Conservation (phyloP, 1,140 invertebrate species). For the Delia radicum region DNA sequence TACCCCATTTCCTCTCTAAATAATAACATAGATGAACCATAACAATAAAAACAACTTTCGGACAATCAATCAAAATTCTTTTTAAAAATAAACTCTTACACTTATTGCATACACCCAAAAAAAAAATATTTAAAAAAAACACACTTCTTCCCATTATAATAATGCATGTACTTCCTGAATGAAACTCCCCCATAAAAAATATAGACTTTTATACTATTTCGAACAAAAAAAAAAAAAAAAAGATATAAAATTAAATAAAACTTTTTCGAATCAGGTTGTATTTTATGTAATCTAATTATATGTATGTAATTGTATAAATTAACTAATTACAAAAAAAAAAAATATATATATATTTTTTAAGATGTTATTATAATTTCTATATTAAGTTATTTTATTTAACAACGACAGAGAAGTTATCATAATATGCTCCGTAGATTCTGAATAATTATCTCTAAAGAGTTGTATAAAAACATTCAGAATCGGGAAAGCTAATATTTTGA, state of each 20-base stretch:
- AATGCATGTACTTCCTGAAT: background rate
- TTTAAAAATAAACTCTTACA: background rate
- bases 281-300: background rate
- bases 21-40: background rate
- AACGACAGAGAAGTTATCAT: too few species aligned
- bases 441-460: too few species aligned
- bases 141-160: background rate
- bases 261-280: background rate
- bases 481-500: too few species aligned
- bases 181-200: background rate
- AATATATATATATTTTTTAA: too few species aligned
- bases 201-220: background rate
- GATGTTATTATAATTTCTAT: too few species aligned
- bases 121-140: background rate
- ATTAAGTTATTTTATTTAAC: too few species aligned
- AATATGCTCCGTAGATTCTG: too few species aligned
- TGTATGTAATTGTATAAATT: background rate
- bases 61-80: slow-evolving; percentile 18
- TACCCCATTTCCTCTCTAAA: background rate
- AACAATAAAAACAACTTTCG: slow-evolving; percentile 8
- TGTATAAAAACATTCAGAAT: too few species aligned
- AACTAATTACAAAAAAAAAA: too few species aligned
- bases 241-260: background rate
- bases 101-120: background rate
- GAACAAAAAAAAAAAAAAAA: background rate